Conservation (phyloP, 1,140 invertebrate species). For the Heliconius hewitsoni region DNA sequence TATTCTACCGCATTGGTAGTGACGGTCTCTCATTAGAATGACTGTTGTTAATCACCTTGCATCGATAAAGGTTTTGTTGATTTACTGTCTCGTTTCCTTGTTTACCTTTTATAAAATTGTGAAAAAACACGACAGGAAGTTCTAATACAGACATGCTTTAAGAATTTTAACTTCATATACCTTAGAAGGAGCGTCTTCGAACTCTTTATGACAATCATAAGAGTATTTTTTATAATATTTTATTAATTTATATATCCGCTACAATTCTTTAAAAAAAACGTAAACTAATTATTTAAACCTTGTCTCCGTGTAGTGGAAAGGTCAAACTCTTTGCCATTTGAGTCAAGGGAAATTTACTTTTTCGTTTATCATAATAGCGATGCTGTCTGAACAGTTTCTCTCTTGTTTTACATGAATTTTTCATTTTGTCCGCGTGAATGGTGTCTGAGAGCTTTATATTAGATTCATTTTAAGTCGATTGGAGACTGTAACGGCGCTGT, state of each 20-base stretch:
- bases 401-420: slow-evolving; percentile 27
- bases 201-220: not conserved
- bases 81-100: slow-evolving; percentile 40
- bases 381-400: slow-evolving; percentile 26
- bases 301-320: slow-evolving; percentile 16
- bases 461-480: not conserved
- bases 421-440: slow-evolving; percentile 9
- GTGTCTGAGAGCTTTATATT: not conserved
- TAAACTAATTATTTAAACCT: not conserved
- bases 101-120: slow-evolving; percentile 36
- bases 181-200: not conserved
- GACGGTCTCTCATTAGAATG: slow-evolving; percentile 42
- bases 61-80: slow-evolving; percentile 25
- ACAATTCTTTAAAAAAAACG: not conserved
- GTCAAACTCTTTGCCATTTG: slow-evolving; percentile 26
- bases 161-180: not conserved
- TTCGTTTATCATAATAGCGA: slow-evolving; percentile 31
- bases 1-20: slow-evolving; percentile 32
- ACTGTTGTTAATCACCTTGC: slow-evolving; percentile 44
- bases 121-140: slow-evolving; percentile 9
- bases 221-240: no score
- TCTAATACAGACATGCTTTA: not conserved
- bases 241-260: no score
- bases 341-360: slow-evolving; percentile 23
- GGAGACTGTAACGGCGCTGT: not conserved